These are phyloP conservation scores for Prosapia bicincta DNA, from an alignment of 2,888 invertebrate genomes.

Conservation along the genomic window DNA sequence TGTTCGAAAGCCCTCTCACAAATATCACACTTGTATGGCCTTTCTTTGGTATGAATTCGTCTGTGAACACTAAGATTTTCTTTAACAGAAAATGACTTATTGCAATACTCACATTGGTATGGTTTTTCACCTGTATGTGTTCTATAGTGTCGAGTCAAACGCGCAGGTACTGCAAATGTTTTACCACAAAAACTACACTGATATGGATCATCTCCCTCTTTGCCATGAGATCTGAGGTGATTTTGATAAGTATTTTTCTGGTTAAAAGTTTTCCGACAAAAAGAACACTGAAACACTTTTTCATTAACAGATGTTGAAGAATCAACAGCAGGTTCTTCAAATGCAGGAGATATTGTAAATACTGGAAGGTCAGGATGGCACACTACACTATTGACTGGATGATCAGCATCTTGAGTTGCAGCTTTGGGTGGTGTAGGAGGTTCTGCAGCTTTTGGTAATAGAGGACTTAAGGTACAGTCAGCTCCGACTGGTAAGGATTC, in stretches of 20 bases:
- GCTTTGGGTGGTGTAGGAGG: constrained; percentile 53
- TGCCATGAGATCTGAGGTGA: constrained; percentile 59
- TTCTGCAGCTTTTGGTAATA: constrained; percentile 51
- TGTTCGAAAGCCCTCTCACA: constrained; percentile 88
- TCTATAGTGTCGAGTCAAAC: constrained; percentile 79
- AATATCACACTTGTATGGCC: constrained; percentile 85
- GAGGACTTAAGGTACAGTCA: constrained; percentile 42
- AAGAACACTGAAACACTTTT: constrained; percentile 58
- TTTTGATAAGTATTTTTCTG: constrained; percentile 74
- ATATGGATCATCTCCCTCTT: constrained; percentile 65
- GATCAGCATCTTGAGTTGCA: constrained; percentile 43
- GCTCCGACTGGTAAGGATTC: constrained; percentile 47
- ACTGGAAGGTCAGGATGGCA: constrained; percentile 58
- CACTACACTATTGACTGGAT: constrained; percentile 53
- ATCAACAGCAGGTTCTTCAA: constrained; percentile 37
- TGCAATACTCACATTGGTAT: constrained; percentile 88
- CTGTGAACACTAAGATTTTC: constrained; percentile 86
- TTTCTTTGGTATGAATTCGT: constrained; percentile 87
- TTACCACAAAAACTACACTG: constrained; percentile 87
- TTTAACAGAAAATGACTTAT: constrained; percentile 89
- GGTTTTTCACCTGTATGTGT: constrained; percentile 91
- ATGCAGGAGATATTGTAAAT: constrained; percentile 40
- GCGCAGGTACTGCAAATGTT: constrained; percentile 86
- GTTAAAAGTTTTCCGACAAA: constrained; percentile 70
- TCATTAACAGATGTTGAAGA: constrained; percentile 39